Evolutionary conservation across 2,888 invertebrate species (phyloP).

Genomic region (Craniophora ligustri): DNA sequence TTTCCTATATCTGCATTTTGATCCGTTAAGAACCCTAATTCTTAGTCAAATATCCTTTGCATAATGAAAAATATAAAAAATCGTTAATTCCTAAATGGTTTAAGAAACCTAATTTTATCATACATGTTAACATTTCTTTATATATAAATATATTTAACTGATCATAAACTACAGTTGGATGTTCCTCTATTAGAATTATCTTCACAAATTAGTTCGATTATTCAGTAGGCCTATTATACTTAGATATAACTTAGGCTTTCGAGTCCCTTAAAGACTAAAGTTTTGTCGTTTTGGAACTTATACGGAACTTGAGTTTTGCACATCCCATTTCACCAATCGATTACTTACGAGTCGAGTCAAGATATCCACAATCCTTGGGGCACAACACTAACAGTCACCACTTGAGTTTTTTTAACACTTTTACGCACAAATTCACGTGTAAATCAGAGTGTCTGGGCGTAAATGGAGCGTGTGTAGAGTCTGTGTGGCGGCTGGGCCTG

Average conservation of each 20-base stretch:
- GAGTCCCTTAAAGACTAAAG: conserved; percentile 67
- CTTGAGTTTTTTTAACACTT: conserved; percentile 49
- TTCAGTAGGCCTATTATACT: conserved; percentile 80
- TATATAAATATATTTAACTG: conserved; percentile 80
- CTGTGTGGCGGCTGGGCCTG: conserved; percentile 78
- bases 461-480: conserved; percentile 78
- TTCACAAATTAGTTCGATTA: conserved; percentile 77
- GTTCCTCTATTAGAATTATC: conserved; percentile 61
- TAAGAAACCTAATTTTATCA: conserved; percentile 86
- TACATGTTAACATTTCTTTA: conserved; percentile 84
- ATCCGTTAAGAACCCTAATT: conserved; percentile 70
- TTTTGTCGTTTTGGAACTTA: conserved; percentile 50
- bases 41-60: conserved; percentile 85
- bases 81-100: conserved; percentile 84
- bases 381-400: conserved; percentile 61
- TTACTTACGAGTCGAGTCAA: conserved; percentile 53
- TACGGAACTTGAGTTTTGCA: conserved; percentile 54
- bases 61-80: conserved; percentile 87
- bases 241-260: conserved; percentile 82
- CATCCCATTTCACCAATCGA: conserved; percentile 49
- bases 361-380: conserved; percentile 62
- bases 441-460: conserved; percentile 82
- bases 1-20: conserved; percentile 72
- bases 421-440: conserved; percentile 73
- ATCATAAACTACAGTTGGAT: conserved; percentile 68